Conservation (phyloP, 1,140 invertebrate species). For the Ostrea denselamellosa region DNA sequence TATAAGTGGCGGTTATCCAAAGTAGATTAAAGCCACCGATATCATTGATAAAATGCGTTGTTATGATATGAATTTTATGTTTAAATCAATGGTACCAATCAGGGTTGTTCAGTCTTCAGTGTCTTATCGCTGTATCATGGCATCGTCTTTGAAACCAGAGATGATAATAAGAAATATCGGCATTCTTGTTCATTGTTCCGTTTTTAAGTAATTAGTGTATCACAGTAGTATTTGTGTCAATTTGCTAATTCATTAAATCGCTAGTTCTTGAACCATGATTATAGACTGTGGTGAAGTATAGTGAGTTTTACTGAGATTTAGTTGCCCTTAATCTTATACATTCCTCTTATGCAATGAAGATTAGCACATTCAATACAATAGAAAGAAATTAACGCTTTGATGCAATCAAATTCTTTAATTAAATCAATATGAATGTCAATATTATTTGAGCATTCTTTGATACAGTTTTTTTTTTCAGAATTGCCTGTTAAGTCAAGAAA, state of each 20-base stretch:
- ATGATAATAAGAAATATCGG: slow-evolving; percentile 2
- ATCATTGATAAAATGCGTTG: neutral
- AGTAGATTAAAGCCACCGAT: slow-evolving; percentile 20
- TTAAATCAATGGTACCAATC: neutral
- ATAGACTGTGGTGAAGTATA: too few species aligned
- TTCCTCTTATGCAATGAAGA: too few species aligned
- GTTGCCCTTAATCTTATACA: too few species aligned
- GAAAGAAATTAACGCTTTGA: too few species aligned
- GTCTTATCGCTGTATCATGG: neutral
- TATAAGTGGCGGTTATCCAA: neutral
- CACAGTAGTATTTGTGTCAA: neutral
- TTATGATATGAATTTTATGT: slow-evolving; percentile 32
- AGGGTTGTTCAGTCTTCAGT: neutral
- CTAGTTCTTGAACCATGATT: too few species aligned
- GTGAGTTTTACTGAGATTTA: too few species aligned
- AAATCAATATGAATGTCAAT: too few species aligned
- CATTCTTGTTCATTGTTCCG: neutral
- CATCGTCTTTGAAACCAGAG: slow-evolving; percentile 27
- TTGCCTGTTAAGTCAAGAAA: too few species aligned
- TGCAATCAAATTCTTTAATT: too few species aligned
- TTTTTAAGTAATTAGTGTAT: neutral
- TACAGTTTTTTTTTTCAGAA: too few species aligned
- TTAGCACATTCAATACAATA: too few species aligned
- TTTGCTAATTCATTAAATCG: neutral
- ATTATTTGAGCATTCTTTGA: too few species aligned